A percentile compares a stretch with the other conserved stretches of the same genome.
phyloP scores from a whole-genome alignment of 2,888 invertebrate genomes.

The Drosophila rubida region DNA sequence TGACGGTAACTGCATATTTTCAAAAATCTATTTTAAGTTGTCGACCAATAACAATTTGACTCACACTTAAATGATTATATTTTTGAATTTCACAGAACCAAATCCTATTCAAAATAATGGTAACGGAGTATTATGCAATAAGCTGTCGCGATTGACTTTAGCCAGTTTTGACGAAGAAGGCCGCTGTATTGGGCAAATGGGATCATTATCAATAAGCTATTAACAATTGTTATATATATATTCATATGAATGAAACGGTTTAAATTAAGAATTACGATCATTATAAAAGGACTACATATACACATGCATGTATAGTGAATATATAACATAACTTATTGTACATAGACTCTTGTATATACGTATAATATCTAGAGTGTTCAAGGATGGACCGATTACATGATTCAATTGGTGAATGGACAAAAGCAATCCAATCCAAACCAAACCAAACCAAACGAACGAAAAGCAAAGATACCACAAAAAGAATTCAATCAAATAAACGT shows the following conservation, averaged over 20 bases:
- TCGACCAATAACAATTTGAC: too few relatives aligned
- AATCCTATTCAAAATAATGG: constrained; percentile 85
- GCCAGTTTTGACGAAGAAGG: constrained; percentile 96
- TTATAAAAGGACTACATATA: constrained; percentile 3
- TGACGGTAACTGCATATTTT: constrained; percentile 78
- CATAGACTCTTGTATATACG: constrained; percentile 25
- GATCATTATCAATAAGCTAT: constrained; percentile 91
- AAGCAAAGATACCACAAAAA: constrained; percentile 1
- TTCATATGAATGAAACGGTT: constrained; percentile 45
- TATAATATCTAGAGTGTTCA: constrained; percentile 16
- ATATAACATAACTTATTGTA: constrained; percentile 7
- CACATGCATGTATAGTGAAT: constrained; percentile 16
- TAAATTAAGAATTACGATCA: constrained; percentile 32
- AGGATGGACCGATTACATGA: constrained; percentile 11
- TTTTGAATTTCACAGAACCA: constrained; percentile 78
- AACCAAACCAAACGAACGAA: neutral
- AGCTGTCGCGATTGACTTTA: constrained; percentile 92
- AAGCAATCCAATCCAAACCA: neutral
- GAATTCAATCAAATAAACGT: constrained; percentile 17
- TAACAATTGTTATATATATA: constrained; percentile 78
- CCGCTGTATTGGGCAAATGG: constrained; percentile 94
- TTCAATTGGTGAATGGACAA: constrained; percentile 10
- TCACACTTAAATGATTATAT: too few relatives aligned
- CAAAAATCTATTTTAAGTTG: neutral
- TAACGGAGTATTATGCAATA: constrained; percentile 90